Evolutionary conservation across 2,888 invertebrate genomes (phyloP), one percentile per base, ranked within the genome.

Genomic region (Achlya flavicornis): DNA sequence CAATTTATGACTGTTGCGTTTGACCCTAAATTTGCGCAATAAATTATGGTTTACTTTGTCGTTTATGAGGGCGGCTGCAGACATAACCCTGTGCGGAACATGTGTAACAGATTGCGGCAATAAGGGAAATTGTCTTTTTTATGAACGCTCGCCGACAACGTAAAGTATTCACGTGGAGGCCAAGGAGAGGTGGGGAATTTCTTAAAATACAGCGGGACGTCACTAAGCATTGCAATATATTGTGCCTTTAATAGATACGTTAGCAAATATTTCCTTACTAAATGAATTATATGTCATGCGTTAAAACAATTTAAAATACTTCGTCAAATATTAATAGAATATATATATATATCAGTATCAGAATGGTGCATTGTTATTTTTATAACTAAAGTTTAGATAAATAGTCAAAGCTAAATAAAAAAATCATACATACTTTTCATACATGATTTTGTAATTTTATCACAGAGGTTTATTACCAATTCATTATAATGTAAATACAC

Each of bases 121-220:
- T 93, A 93, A 92, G 91, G 91, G 88, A 92, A 91, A 93, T 93
- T 93, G 93, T 93, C 92, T 92, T 93, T 93, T 93, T 92, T 93
- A 93, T 92, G 93, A 91, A 92, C 90, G 92, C 85, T 80, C 80
- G 82, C 74, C 87, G 85, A 85, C 87, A 81, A 85, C 86, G 89
- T 89, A 87, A 90, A 89, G 89, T 89, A 90, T 90, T 90, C 89
- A 84, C 80, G 83, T 72, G 76, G 79, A 78, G 80, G 79, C 76
- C 76, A 75, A 75, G 78, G 70, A 75, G 78, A 69, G 74, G 70
- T 41, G 65, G 74, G 71, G 74, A 71, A 75, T 71, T 80, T 81
- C 81, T 81, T 79, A 79, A 69, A 72, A 66, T 70, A 73, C 75
- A 78, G 73, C 73, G 75, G 78, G 79, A 78, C 79, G 79, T 76